Evolutionary conservation across 2,113 vertebrate genomes (phyloP), one percentile per base, ranked within the genome.

Genomic region (Poeciliopsis occidentalis): DNA sequence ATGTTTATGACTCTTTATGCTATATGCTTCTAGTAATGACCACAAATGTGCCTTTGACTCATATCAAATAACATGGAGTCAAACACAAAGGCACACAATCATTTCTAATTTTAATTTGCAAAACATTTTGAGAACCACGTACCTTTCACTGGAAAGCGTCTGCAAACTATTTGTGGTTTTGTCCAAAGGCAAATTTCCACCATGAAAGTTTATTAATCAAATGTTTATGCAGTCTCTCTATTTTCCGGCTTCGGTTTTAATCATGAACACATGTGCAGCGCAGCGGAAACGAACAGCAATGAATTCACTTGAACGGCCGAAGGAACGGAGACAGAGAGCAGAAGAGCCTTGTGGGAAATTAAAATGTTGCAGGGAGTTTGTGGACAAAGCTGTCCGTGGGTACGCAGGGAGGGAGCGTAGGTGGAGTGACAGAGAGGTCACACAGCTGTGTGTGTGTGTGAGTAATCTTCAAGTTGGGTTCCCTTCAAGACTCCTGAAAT

Each of bases 321-420:
- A 47, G 30, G 34, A 64, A 74, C 31, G 10, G 15, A 13, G 51
- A 75, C 54, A 26, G 24, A 7, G 47, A 67, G 17, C 24, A 3
- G 69, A 73, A 64, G 44, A 63, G 78, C 60, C 90, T 73, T 69
- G 0, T 79, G 84, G 89, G 86, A 87, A 87, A 88, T 87, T 61
- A 88, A 81, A 69, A 62, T 66, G 29, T 69, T 78, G 76, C 70
- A 57, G 51, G 73, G 67, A 76, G 68, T 82, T 70, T 41, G 73
- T 81, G 69, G 67, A 82, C 17, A 64, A 74, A 79, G 39, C 32
- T 57, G 26, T 86, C 47, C 34, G 63, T 62, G 76, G 63, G 69
- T 64, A 32, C 64, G 60, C 13, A 79, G 41, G 4, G 29, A 37
- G 62, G 2, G 41, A 71, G 80, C 26, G 62, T 82, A 75, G 86